Base-by-base conservation (phyloP, 2,113 vertebrate genomes). In the Pteronura brasiliensis region DNA sequence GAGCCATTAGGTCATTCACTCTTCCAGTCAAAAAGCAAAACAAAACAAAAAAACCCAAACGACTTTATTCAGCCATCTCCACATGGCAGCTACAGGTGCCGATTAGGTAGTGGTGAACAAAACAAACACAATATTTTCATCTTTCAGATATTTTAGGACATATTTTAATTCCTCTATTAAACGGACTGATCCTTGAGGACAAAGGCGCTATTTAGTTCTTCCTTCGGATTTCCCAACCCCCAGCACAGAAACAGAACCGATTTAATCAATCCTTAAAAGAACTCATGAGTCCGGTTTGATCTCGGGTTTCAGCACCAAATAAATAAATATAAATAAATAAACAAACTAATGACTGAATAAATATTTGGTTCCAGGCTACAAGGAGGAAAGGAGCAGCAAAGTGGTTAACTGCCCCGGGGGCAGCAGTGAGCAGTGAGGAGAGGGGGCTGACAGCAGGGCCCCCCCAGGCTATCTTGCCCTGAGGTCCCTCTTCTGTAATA, bases 21-120 rank as follows among this genome's bases (percentile, higher is more conserved):
- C 42, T 86, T 92, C 77, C 36, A 79, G 57, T 89, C 34, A 71
- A 91, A 86, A 95, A 27, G 4, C 20, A 23, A 71, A 71, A 71
- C n/a, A 39, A 23, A 72, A 39, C 69, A 72, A 39, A 76, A 44
- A 44, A 47, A 44, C 42, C 72, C 27, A 7, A 18, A 76, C 10
- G 13, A 67, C 21, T 47, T 34, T 81, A 79, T 25, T 83, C 39
- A 20, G 42, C 34, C n/a, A 55, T 55, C 83, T 21, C 63, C 49
- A 49, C 1, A 9, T 2, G 14, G 47, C 12, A 67, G 39, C 14
- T 23, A 34, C 13, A 63, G n/a, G 23, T 92, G n/a, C 55, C 74
- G 5, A 18, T 34, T 57, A 47, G 4, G 47, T 15, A 55, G 6
- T 4, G 2, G 52, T 44, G 81, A 92, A 25, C 29, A 27, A 8